These are phyloP conservation scores for Rugalucina vietnamica DNA, from an alignment of 2,888 invertebrate species.

Conservation along the genomic window DNA sequence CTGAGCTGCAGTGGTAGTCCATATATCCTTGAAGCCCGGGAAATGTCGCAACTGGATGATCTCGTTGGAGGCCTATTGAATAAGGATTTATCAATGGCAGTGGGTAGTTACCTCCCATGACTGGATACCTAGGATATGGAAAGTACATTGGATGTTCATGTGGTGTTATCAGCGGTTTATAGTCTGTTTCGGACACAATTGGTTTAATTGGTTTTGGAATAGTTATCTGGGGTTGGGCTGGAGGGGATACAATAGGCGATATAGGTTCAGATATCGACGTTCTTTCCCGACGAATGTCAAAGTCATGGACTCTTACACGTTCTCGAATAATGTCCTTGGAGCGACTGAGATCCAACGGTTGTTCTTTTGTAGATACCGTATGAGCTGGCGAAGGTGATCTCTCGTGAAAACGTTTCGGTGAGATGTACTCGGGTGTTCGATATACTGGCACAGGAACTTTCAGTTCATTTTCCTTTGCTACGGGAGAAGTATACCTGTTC, in stretches of 20 bases:
- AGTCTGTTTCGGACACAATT: neutral
- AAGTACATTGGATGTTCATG: neutral
- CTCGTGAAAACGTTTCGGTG: neutral
- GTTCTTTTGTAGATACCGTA: slow-evolving; percentile 40
- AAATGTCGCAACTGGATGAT: slow-evolving; percentile 25
- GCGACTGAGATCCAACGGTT: slow-evolving; percentile 90
- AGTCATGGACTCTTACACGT: neutral
- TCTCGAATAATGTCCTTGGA: slow-evolving; percentile 85
- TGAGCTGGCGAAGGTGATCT: neutral
- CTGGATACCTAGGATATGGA: slow-evolving; percentile 37
- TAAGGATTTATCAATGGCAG: slow-evolving; percentile 51
- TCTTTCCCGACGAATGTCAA: neutral
- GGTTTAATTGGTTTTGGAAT: neutral
- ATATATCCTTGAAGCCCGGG: slow-evolving; percentile 17
- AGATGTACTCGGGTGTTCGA: neutral
- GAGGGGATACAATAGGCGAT: neutral
- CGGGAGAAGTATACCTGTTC: neutral
- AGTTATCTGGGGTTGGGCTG: neutral
- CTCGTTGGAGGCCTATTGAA: slow-evolving; percentile 37
- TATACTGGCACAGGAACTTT: slow-evolving; percentile 6
- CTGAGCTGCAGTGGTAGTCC: slow-evolving; percentile 30
- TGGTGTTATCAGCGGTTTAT: neutral
- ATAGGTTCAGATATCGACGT: neutral
- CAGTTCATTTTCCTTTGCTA: neutral
- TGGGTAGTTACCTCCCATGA: slow-evolving; percentile 28